Conservation (phyloP, 92 coral and sea anemone species). For the Plumapathes pennacea region DNA sequence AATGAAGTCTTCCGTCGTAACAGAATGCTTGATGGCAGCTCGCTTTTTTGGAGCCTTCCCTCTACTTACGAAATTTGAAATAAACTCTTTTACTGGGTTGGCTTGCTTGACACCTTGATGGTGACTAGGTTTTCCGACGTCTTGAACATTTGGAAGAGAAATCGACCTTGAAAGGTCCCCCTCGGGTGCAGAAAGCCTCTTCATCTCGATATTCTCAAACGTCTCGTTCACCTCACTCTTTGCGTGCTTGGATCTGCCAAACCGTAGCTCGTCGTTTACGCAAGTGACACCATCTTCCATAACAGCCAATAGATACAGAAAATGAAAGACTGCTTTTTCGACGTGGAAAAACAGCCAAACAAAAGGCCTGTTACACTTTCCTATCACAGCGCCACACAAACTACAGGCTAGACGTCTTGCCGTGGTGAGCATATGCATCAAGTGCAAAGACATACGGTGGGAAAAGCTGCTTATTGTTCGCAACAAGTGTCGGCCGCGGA, state of each 20-base stretch:
- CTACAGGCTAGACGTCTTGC: background rate
- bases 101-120: constrained; percentile 31
- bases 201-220: constrained; percentile 19
- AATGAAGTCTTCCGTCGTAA: constrained; percentile 60
- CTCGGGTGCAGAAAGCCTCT: constrained; percentile 3
- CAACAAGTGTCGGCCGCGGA: background rate
- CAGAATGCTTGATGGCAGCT: constrained; percentile 37
- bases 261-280: constrained; percentile 1
- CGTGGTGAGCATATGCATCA: constrained; percentile 16
- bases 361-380: constrained; percentile 6
- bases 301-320: constrained; percentile 3
- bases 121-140: constrained; percentile 24
- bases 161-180: constrained; percentile 41
- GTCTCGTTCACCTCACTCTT: too few species aligned
- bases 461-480: background rate
- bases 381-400: background rate
- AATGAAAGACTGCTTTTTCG: constrained; percentile 14
- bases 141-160: constrained; percentile 66
- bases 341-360: constrained; percentile 12
- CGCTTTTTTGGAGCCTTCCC: constrained; percentile 76
- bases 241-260: too few species aligned
- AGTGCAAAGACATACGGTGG: background rate
- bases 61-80: constrained; percentile 77
- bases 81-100: constrained; percentile 90
- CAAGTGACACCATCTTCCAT: constrained; percentile 38